These are phyloP conservation scores for Cyaniris semiargus DNA, from an alignment of 2,888 invertebrate genomes.

Conservation along the genomic window DNA sequence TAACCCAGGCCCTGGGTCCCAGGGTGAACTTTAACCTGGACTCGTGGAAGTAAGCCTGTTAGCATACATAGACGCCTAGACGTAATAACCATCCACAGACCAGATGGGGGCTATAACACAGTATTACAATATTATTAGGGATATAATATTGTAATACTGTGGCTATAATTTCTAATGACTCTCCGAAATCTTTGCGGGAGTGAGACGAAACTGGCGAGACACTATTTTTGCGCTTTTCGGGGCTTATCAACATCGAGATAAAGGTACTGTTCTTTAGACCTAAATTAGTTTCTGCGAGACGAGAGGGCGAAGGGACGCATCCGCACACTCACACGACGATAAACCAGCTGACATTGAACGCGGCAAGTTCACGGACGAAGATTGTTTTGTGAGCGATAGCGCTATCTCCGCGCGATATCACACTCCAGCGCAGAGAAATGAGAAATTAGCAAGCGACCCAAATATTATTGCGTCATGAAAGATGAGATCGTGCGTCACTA, in stretches of 20 bases:
- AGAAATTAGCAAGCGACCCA: conserved; percentile 17
- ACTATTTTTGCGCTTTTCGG: neutral
- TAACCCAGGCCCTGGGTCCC: too few relatives aligned
- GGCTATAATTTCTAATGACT: neutral
- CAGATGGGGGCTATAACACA: too few relatives aligned
- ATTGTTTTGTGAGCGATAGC: conserved; percentile 27
- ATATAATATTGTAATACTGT: too few relatives aligned
- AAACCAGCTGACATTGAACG: conserved; percentile 23
- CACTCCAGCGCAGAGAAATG: neutral
- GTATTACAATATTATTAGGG: too few relatives aligned
- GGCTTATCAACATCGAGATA: neutral
- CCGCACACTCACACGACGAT: neutral
- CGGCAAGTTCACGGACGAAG: conserved; percentile 27
- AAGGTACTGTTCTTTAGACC: neutral
- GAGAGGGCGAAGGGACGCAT: neutral
- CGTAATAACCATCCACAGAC: neutral
- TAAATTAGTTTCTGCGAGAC: neutral
- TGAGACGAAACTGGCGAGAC: neutral
- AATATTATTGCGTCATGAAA: conserved; percentile 1
- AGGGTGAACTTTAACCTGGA: neutral
- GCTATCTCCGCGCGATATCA: neutral
- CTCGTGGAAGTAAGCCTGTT: neutral
- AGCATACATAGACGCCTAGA: too few relatives aligned
- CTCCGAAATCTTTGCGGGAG: neutral
- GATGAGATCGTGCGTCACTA: neutral